Base-by-base conservation (phyloP, 2,888 invertebrate genomes). In the Mythimna vitellina region DNA sequence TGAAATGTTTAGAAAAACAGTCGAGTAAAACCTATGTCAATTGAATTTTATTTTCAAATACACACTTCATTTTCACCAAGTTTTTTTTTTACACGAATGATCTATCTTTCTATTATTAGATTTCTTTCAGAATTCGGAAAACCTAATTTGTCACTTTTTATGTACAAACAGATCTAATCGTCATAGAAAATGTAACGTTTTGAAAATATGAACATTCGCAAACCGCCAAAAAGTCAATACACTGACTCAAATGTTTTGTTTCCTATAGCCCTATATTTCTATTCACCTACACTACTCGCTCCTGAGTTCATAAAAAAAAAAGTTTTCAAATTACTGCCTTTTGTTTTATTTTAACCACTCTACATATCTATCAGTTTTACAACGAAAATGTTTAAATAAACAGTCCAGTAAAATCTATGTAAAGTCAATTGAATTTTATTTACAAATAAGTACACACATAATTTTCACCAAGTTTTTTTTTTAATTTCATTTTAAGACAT, bases 301-400 rank as follows among this genome's bases (percentile, higher is more conserved):
- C n/a, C 32, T 35, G 22, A 53, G 29, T 42, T 62, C 56, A 62
- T 62, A 78, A 78, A 61, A 62, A 62, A 57, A n/a, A n/a, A n/a
- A n/a, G n/a, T n/a, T n/a, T n/a, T 1, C 35, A 35, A 35, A 35
- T 35, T 9, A 8, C 35, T 35, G 2, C 35, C 35, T 9, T 35
- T 35, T 35, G 35, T 35, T 35, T 35, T 35, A 35, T 35, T 35
- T 35, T 35, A 35, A 35, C 35, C 35, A 35, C 35, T 35, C 35
- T 35, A 35, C 35, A 35, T 35, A 35, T 35, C 8, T 46, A 46
- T 17, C 2, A 46, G 17, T 46, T 22, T 70, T 49, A 49, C 17
- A 3, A 17, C 1, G 25, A 35, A 46, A n/a, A 70, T 17, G 1
- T 9, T 46, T 12, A 25, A 5, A 14, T 5, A 12, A 42, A 14